Evolutionary conservation across 2,113 vertebrate genomes (phyloP).

Genomic region (Rhipidura dahli): DNA sequence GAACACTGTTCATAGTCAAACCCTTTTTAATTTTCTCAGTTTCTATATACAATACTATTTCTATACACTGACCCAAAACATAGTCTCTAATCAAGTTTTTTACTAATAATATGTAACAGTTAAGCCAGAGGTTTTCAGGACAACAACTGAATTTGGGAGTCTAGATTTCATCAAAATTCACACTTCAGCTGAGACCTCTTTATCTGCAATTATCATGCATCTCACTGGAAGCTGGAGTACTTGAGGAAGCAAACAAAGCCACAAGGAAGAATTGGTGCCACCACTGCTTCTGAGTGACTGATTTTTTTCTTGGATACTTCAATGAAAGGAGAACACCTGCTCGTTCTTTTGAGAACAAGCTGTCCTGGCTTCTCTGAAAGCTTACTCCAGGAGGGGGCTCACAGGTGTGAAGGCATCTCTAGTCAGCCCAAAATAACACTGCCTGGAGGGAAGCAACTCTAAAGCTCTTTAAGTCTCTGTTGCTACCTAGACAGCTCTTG

Average conservation of each 20-base stretch:
- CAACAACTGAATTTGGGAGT: background rate
- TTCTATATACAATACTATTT: background rate
- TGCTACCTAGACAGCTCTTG: background rate
- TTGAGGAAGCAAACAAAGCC: background rate
- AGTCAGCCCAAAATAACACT: background rate
- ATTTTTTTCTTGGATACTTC: background rate
- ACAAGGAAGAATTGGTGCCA: background rate
- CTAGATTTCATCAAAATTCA: background rate
- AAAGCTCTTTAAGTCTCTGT: background rate
- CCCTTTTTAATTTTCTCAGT: background rate
- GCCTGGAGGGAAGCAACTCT: background rate
- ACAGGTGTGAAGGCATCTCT: background rate
- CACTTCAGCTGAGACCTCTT: background rate
- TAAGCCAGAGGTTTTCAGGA: background rate
- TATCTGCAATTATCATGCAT: background rate
- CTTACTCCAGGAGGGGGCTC: background rate
- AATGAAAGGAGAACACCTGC: background rate
- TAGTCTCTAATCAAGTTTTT: background rate
- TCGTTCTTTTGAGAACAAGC: background rate
- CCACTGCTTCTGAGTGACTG: background rate
- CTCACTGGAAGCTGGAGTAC: background rate
- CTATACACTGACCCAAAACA: background rate
- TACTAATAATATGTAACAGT: background rate
- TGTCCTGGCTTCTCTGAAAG: background rate
- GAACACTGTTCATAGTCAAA: background rate